Percentiles rank a stretch among this genome's conserved stretches.
Evolutionary conservation across 1,140 invertebrate genomes (phyloP).

Genomic region (Panagrolaimus sp.): DNA sequence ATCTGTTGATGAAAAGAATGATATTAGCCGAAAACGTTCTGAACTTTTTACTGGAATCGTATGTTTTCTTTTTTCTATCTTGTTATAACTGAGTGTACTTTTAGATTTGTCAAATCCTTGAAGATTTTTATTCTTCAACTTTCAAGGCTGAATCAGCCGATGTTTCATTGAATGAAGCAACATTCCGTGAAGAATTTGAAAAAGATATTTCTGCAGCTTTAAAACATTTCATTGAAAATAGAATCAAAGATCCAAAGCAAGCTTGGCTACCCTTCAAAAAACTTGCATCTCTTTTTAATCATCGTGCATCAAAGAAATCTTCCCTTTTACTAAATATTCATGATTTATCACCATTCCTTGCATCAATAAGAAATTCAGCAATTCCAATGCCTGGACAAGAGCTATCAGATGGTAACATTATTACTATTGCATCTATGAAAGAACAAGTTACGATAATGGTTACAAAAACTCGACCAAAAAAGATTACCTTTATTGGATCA

Average conservation of each 20-base stretch:
- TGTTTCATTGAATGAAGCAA: neutral
- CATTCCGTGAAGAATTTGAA: neutral
- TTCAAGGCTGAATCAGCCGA: neutral
- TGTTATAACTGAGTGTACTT: neutral
- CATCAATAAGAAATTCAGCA: conserved; percentile 71
- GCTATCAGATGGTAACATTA: conserved; percentile 59
- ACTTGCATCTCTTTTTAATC: conserved; percentile 65
- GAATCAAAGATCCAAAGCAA: neutral
- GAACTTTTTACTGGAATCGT: neutral
- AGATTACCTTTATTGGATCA: conserved; percentile 85
- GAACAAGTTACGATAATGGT: conserved; percentile 82
- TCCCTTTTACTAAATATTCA: conserved; percentile 76
- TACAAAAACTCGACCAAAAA: conserved; percentile 96
- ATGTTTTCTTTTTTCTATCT: neutral
- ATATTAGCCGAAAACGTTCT: neutral
- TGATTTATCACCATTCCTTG: conserved; percentile 78
- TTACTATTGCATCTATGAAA: conserved; percentile 76
- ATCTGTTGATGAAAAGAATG: neutral
- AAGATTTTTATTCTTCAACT: neutral
- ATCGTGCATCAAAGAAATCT: conserved; percentile 69
- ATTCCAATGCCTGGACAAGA: conserved; percentile 89
- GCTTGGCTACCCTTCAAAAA: conserved; percentile 37
- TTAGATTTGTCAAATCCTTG: conserved; percentile 1
- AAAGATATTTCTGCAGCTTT: neutral
- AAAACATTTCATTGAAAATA: neutral